Base-by-base conservation (phyloP, 2,797 vertebrate genomes). In the Pachyuromys duprasi region DNA sequence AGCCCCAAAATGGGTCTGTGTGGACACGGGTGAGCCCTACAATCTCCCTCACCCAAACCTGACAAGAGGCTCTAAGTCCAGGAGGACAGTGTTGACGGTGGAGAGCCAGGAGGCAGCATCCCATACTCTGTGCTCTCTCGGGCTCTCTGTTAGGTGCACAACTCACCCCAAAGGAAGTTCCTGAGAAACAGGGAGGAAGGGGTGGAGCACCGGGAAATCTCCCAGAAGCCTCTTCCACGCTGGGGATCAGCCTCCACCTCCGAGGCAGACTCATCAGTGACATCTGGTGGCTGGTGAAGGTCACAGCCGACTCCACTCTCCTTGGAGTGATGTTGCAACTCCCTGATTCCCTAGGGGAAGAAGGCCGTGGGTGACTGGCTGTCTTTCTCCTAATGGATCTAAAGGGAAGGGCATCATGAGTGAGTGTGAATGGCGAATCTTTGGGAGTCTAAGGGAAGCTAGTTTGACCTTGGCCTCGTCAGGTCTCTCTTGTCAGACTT, bases 261-360 rank as follows among this genome's bases (percentile, higher is more conserved):
- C 67, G 11, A 81, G 88, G 28, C 75, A 74, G 86, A 91, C 96
- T 36, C 96, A 36, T 60, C 72, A 95, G 92, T 74, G 97, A 96
- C 97, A 95, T 90, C 97, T 97, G 81, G 97, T 97, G 97, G 97
- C 62, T 26, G 82, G 24, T 74, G 4, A 33, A 5, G 63, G 94
- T 89, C 86, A 93, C 70, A 42, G 84, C 62, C 7, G 42, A 53
- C 53, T 55, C 88, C 89, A 2, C 57, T n/a, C 39, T 60, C 53
- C 15, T 55, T 45, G 0, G 78, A 24, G 20, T 72, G 33, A 15
- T 67, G 36, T 17, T 87, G 60, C 39, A 55, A 26, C 49, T 28
- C 24, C 24, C 5, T 5, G 39, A 39, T 39, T 76, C 75, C 45
- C 4, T n/a, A 12, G 15, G 14, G 33, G 49, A 28, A 15, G 89